These are phyloP conservation scores for Sminthurinus signatus DNA, from an alignment of 1,140 invertebrate species.

Conservation along the genomic window DNA sequence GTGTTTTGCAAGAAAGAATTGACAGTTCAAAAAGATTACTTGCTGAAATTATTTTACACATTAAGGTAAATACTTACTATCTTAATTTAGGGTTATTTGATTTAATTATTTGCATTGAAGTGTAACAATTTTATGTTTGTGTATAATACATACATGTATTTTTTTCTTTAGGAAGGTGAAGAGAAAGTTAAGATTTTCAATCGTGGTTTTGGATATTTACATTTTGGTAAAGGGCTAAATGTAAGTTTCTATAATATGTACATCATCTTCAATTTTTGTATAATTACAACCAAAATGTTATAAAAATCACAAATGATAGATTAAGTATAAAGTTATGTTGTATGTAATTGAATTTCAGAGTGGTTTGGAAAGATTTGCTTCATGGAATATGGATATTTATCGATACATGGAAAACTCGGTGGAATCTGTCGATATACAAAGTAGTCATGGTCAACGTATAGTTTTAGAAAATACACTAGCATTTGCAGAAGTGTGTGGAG, in stretches of 20 bases:
- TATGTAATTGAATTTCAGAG: constrained; percentile 14
- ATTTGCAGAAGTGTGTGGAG: constrained; percentile 37
- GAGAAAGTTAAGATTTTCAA: constrained; percentile 39
- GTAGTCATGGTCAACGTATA: constrained; percentile 20
- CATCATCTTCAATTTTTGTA: neutral
- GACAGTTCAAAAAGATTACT: constrained; percentile 35
- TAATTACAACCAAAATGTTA: neutral
- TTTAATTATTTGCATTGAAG: too few relatives aligned
- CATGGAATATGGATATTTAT: constrained; percentile 36
- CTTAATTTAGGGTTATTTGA: too few relatives aligned
- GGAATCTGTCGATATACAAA: neutral
- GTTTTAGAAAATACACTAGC: constrained; percentile 34
- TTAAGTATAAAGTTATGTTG: neutral
- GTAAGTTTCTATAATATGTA: constrained; percentile 19
- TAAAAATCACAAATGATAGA: too few relatives aligned
- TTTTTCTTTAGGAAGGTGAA: constrained; percentile 37
- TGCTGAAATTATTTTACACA: constrained; percentile 31
- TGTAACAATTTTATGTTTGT: too few relatives aligned
- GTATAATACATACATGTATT: too few relatives aligned
- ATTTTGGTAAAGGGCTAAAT: constrained; percentile 38
- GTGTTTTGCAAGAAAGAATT: constrained; percentile 30
- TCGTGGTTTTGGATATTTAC: constrained; percentile 33
- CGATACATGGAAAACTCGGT: constrained; percentile 30
- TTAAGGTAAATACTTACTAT: too few relatives aligned
- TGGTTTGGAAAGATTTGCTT: constrained; percentile 34